Evolutionary conservation across 2,888 invertebrate genomes (phyloP).

Genomic region (Amphipyra berbera): DNA sequence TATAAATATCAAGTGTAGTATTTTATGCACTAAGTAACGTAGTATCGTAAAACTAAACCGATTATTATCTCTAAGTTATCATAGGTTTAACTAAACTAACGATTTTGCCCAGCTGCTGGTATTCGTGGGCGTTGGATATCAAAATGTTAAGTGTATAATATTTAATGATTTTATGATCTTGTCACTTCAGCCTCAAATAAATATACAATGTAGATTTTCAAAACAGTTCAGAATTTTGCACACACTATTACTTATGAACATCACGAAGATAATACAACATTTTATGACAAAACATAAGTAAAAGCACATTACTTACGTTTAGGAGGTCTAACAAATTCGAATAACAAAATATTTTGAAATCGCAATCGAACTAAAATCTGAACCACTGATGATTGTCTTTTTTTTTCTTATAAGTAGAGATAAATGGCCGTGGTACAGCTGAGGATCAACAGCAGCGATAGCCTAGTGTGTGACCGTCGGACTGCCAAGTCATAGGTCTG

Average conservation of each 20-base stretch:
- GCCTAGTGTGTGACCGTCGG: too few species aligned
- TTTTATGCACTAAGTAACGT: neutral
- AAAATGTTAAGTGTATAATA: constrained; percentile 23
- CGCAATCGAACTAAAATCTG: too few species aligned
- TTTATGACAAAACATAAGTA: neutral
- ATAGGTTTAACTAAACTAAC: constrained; percentile 16
- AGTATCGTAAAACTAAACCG: constrained; percentile 6
- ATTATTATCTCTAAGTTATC: constrained; percentile 33
- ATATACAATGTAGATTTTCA: constrained; percentile 18
- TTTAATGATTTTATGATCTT: constrained; percentile 23
- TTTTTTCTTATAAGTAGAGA: too few species aligned
- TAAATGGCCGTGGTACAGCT: too few species aligned
- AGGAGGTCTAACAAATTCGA: too few species aligned
- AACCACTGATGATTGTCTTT: too few species aligned
- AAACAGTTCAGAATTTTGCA: neutral
- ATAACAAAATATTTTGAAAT: too few species aligned
- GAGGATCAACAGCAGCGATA: too few species aligned
- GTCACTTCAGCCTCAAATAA: constrained; percentile 1
- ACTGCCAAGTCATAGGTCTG: too few species aligned
- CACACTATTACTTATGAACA: constrained; percentile 1
- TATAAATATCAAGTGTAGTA: constrained; percentile 9
- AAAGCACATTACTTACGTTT: neutral
- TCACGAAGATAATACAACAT: neutral
- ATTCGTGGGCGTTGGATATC: constrained; percentile 29
- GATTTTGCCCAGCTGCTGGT: constrained; percentile 12